These are phyloP conservation scores for Plusia festucae DNA, from an alignment of 2,888 invertebrate species.

Conservation along the genomic window DNA sequence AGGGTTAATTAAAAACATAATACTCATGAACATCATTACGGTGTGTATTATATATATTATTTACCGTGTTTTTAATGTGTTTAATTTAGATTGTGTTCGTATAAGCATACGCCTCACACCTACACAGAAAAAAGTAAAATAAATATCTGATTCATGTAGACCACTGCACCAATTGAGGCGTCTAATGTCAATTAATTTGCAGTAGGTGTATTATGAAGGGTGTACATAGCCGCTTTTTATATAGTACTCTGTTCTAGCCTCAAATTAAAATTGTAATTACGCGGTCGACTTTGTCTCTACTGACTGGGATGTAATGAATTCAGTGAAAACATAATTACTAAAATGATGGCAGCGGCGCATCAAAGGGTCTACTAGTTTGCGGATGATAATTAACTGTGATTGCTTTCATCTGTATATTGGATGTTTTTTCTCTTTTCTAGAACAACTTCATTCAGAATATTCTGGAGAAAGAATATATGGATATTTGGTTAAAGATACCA, in stretches of 20 bases:
- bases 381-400: constrained; percentile 7
- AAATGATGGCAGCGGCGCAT: constrained; percentile 1
- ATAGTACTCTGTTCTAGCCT: not conserved
- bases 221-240: not conserved
- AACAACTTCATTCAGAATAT: no score
- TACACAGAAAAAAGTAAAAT: no score
- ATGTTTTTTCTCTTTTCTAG: not conserved
- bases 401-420: not conserved
- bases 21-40: not conserved
- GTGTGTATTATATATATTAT: not conserved
- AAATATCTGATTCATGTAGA: not conserved
- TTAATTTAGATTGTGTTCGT: not conserved
- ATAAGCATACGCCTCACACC: not conserved
- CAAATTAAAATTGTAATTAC: constrained; percentile 2
- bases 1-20: constrained; percentile 4
- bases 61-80: not conserved
- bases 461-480: no score
- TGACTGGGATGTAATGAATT: not conserved
- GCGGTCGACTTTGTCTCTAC: not conserved
- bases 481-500: no score
- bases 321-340: not conserved
- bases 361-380: constrained; percentile 20
- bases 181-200: constrained; percentile 1
- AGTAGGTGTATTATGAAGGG: not conserved
- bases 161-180: not conserved